Base-by-base conservation (phyloP, 2,888 invertebrate genomes). In the Perdita meconis region DNA sequence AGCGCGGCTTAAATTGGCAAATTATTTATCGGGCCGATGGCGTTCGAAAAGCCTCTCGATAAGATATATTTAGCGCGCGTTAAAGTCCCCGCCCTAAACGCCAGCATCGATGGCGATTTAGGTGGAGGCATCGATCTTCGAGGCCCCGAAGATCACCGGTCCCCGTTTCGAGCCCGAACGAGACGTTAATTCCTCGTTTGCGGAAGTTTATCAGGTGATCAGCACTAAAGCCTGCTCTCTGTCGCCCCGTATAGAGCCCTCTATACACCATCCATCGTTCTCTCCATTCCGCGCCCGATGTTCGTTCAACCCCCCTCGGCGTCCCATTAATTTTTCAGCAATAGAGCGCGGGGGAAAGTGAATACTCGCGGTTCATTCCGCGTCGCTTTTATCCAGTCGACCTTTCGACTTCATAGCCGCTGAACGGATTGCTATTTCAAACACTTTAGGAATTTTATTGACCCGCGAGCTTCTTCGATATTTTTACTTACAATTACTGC, bases 201-300 rank as follows among this genome's bases (percentile, higher is more conserved):
- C 65, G 78, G 78, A 78, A 78, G 81, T 78, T 78, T 81, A 81
- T 81, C 81, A 56, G 67, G 71, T 68, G 81, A 81, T 78, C 78
- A 57, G 68, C 78, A 40, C 64, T 71, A 78, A 81, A 81, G 44
- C 51, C 60, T 19, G 36, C 64, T 40, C 50, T 66, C 36, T 55
- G 50, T 47, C 47, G 47, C 22, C 55, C 10, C 19, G 70, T 38
- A 57, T 34, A 56, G 57, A 61, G 67, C 60, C 22, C 60, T 40
- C 44, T 40, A 22, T 70, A 38, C 56, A 66, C 34, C 38, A 26
- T 22, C 63, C 36, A 57, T 47, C 70, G 56, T 40, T 40, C 57
- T 50, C 63, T 59, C 63, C 59, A n/a, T 59, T 60, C 24, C 53
- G 26, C 19, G 36, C 19, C 38, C 68, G 19, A 24, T 65, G 59